Conservation (phyloP, 2,888 invertebrate species). For the Elegia similella region DNA sequence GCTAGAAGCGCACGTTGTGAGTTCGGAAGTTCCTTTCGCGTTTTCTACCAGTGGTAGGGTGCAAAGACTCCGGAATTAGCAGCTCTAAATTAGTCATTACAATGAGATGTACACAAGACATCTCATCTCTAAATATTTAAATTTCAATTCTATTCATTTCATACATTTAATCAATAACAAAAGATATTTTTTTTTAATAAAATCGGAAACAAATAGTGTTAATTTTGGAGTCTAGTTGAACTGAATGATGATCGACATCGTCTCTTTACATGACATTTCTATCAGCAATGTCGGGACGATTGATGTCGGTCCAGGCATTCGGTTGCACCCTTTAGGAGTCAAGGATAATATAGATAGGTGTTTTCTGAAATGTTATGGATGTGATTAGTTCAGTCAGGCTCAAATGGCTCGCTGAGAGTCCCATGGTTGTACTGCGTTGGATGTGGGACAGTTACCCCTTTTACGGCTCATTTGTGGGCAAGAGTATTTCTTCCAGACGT, state of each 20-base stretch:
- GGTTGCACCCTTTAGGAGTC: background rate
- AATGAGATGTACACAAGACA: too few relatives aligned
- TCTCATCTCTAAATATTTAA: too few relatives aligned
- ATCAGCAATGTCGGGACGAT: background rate
- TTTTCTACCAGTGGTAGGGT: constrained; percentile 3
- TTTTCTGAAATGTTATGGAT: constrained; percentile 50
- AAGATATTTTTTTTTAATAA: too few relatives aligned
- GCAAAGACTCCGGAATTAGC: background rate
- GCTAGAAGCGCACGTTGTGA: constrained; percentile 1
- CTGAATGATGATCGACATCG: background rate
- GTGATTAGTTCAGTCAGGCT: constrained; percentile 48
- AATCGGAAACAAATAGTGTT: too few relatives aligned
- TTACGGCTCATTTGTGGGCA: background rate
- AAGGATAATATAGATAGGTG: constrained; percentile 40
- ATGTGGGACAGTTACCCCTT: constrained; percentile 31
- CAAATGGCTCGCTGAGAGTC: constrained; percentile 46
- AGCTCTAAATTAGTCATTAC: constrained; percentile 20
- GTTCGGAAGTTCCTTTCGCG: constrained; percentile 13
- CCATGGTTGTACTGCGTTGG: constrained; percentile 53
- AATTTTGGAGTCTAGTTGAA: background rate
- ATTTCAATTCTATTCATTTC: too few relatives aligned
- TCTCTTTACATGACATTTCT: background rate
- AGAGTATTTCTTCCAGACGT: constrained; percentile 35
- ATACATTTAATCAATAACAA: too few relatives aligned
- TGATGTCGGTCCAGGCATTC: background rate